Percentiles rank a stretch among this genome's conserved stretches.
Evolutionary conservation across 1,140 invertebrate genomes (phyloP).

Genomic region (Augochlora pura): DNA sequence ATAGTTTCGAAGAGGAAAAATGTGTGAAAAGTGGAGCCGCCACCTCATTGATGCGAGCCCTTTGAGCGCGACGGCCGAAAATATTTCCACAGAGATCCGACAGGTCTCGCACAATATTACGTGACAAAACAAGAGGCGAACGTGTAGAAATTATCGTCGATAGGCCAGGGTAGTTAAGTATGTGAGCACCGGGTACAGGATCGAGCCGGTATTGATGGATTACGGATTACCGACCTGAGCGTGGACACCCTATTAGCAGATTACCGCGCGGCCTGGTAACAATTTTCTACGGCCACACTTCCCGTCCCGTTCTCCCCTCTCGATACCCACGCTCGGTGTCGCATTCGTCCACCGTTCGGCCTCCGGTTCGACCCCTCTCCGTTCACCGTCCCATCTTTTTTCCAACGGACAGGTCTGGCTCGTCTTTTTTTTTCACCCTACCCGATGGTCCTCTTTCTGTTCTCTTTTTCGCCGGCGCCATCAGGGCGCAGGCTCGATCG

Average conservation of each 20-base stretch:
- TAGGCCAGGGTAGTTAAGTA: neutral
- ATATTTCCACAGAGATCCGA: neutral
- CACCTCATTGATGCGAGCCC: too few relatives aligned
- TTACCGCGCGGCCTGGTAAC: constrained; percentile 69
- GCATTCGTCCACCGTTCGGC: neutral
- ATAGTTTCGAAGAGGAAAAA: too few relatives aligned
- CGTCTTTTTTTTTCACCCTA: neutral
- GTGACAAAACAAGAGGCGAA: neutral
- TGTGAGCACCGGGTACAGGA: neutral
- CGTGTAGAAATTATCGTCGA: constrained; percentile 27
- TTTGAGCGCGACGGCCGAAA: neutral
- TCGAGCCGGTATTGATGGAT: constrained; percentile 66
- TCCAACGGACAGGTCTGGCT: neutral
- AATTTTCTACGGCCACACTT: constrained; percentile 69
- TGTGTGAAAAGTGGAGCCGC: too few relatives aligned
- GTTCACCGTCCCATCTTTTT: neutral
- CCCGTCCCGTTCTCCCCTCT: neutral
- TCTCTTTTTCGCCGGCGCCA: constrained; percentile 26
- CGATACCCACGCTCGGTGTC: too few relatives aligned
- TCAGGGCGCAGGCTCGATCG: constrained; percentile 46
- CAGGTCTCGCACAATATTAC: neutral
- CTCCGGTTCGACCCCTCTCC: neutral
- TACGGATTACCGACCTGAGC: constrained; percentile 71
- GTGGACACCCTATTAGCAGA: constrained; percentile 74
- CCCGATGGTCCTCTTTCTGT: neutral